These are phyloP conservation scores for Timandra comae DNA, from an alignment of 2,888 invertebrate species.

Conservation along the genomic window DNA sequence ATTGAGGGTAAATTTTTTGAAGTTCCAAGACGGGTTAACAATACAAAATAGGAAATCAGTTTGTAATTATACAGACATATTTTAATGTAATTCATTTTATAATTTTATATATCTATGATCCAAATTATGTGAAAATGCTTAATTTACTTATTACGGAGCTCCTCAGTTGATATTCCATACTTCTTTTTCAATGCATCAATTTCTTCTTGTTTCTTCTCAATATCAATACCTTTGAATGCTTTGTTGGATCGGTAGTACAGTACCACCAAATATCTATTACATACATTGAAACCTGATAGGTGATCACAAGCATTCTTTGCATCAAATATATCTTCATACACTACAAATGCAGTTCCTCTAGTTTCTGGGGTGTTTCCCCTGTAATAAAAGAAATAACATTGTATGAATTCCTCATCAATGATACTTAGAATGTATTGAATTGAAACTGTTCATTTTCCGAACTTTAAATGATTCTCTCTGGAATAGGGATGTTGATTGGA, in stretches of 20 bases:
- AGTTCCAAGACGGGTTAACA: too few species aligned
- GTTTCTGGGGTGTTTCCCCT: slow-evolving; percentile 98
- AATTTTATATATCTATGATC: too few species aligned
- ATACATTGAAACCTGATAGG: slow-evolving; percentile 98
- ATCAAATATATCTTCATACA: slow-evolving; percentile 99
- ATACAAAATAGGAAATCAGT: background rate
- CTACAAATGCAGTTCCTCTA: slow-evolving; percentile 98
- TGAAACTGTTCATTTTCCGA: too few species aligned
- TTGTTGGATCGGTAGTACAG: slow-evolving; percentile 98
- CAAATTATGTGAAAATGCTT: too few species aligned
- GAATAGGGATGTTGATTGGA: too few species aligned
- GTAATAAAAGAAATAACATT: slow-evolving; percentile 45
- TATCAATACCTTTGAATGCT: slow-evolving; percentile 96
- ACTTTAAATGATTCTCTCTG: too few species aligned
- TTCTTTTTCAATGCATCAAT: slow-evolving; percentile 96
- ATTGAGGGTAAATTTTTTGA: too few species aligned
- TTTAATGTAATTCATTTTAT: too few species aligned
- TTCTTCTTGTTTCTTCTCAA: slow-evolving; percentile 97
- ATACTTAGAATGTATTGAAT: too few species aligned
- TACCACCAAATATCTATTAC: slow-evolving; percentile 98
- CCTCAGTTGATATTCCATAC: slow-evolving; percentile 85
- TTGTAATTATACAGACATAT: too few species aligned
- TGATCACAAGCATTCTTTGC: slow-evolving; percentile 99
- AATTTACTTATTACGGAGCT: slow-evolving; percentile 54
- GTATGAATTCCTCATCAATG: too few species aligned